Percentiles rank a stretch among this genome's conserved stretches.
Conservation (phyloP, 2,797 vertebrate genomes). For the Euthynnus affinis region DNA sequence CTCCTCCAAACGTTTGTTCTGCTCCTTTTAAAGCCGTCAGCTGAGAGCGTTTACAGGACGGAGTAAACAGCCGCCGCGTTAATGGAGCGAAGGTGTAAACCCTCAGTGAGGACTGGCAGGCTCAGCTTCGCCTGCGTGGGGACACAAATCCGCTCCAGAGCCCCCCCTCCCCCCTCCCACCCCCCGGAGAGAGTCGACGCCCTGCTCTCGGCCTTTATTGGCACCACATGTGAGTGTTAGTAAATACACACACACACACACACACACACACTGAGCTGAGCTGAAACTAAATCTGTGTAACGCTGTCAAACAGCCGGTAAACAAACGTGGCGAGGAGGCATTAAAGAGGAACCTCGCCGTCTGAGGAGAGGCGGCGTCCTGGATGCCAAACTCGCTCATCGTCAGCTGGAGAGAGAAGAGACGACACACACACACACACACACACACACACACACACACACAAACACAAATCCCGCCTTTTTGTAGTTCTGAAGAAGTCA, state of each 20-base stretch:
- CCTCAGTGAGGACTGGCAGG: conserved; percentile 46
- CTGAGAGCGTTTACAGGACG: background rate
- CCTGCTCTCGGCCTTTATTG: conserved; percentile 60
- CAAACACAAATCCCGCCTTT: background rate
- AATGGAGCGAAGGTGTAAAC: background rate
- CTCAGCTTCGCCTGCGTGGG: conserved; percentile 39
- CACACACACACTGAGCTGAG: conserved; percentile 13
- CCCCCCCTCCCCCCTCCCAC: too few relatives aligned
- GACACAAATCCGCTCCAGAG: conserved; percentile 49
- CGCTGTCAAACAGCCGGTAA: conserved; percentile 18
- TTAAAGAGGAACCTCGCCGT: conserved; percentile 15
- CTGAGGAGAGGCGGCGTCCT: conserved; percentile 35
- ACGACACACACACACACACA: background rate
- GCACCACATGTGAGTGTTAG: conserved; percentile 64
- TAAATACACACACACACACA: conserved; percentile 45
- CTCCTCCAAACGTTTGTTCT: too few relatives aligned
- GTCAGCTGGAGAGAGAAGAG: conserved; percentile 15
- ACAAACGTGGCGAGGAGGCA: conserved; percentile 36
- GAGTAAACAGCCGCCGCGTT: background rate
- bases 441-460: conserved; percentile 3
- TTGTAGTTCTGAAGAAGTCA: background rate
- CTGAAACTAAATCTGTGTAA: conserved; percentile 38
- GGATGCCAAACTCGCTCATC: conserved; percentile 33
- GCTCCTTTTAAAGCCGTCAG: background rate
- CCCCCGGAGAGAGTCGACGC: conserved; percentile 50